These are phyloP conservation scores for Rhinopithecus roxellana DNA, from an alignment of 2,113 vertebrate genomes.

Conservation along the genomic window DNA sequence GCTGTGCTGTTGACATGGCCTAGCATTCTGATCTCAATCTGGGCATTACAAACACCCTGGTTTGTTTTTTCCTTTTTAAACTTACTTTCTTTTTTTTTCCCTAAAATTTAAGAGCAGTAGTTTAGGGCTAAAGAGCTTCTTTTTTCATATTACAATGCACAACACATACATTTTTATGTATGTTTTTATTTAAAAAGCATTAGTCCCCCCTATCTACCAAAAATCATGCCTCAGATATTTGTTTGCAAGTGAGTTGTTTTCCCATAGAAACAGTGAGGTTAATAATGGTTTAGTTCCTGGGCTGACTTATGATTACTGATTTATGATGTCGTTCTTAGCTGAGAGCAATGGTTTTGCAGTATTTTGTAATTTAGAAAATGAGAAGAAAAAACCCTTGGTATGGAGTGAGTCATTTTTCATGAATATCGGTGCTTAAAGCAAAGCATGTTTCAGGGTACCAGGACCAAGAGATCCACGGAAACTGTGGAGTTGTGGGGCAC, in stretches of 20 bases:
- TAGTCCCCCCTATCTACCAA: neutral
- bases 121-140: neutral
- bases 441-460: neutral
- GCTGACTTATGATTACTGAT: neutral
- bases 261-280: neutral
- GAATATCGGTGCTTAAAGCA: neutral
- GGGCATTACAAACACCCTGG: neutral
- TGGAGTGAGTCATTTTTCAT: neutral
- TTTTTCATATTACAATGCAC: neutral
- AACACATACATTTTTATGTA: neutral
- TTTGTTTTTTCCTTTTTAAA: neutral
- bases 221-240: neutral
- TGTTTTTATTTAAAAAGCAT: neutral
- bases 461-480: neutral
- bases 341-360: neutral
- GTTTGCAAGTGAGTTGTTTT: conserved; percentile 41
- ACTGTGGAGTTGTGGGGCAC: neutral
- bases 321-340: neutral
- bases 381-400: neutral
- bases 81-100: no score
- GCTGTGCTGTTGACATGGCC: neutral
- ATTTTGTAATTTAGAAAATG: neutral
- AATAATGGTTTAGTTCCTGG: neutral
- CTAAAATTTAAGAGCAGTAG: neutral
- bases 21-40: conserved; percentile 17